Percentiles rank a stretch among this genome's conserved stretches.
These are phyloP conservation scores for Seriola rivoliana DNA, from an alignment of 2,113 vertebrate species.

Conservation along the genomic window DNA sequence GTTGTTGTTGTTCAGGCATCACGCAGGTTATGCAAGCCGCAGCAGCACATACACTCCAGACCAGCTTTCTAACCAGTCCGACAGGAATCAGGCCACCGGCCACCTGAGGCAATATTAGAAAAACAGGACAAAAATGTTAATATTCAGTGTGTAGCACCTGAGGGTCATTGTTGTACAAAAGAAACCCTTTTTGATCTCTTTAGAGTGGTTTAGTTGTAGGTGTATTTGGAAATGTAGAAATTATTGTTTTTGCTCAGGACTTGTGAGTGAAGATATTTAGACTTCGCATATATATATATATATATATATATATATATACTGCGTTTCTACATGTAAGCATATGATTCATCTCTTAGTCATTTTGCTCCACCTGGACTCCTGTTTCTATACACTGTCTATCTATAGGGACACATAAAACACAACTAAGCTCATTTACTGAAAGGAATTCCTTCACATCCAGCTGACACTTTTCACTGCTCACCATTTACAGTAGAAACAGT, in stretches of 20 bases:
- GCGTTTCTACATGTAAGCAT: neutral
- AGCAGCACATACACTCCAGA: neutral
- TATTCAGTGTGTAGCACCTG: neutral
- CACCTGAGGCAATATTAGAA: neutral
- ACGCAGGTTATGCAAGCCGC: constrained; percentile 31
- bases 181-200: no score
- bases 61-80: constrained; percentile 21
- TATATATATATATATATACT: no score
- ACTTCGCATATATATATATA: no score
- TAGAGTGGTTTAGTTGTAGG: no score
- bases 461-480: neutral
- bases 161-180: neutral
- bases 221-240: no score
- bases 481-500: neutral
- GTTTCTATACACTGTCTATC: neutral
- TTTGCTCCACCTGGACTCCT: neutral
- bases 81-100: neutral
- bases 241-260: no score
- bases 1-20: neutral
- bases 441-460: neutral
- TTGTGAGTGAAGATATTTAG: no score
- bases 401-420: neutral
- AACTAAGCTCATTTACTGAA: neutral
- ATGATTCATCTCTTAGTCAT: constrained; percentile 46
- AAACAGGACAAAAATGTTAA: neutral